Evolutionary conservation across 2,888 invertebrate genomes (phyloP).

Genomic region (Molanna angustata): DNA sequence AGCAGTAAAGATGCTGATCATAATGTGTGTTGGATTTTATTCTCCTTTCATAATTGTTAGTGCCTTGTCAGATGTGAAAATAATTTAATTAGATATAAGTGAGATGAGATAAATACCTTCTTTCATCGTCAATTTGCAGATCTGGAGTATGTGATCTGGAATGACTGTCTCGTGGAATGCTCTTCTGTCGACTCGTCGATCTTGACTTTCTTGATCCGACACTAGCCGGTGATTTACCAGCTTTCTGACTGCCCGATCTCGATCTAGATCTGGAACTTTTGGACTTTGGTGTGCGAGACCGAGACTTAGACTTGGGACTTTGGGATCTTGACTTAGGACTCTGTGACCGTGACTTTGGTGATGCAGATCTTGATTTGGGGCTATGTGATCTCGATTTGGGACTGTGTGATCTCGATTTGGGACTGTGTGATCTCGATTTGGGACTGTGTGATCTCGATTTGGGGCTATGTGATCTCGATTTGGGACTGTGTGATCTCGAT

Average conservation of each 20-base stretch:
- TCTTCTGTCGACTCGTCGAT: constrained; percentile 36
- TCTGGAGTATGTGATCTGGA: constrained; percentile 49
- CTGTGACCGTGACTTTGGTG: neutral
- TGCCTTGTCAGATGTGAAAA: no score
- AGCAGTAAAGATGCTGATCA: no score
- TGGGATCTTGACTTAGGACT: constrained; percentile 31
- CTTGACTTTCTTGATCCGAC: constrained; percentile 46
- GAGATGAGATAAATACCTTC: no score
- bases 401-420: constrained; percentile 41
- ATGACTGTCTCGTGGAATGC: constrained; percentile 44
- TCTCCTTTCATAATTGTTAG: no score
- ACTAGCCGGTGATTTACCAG: constrained; percentile 27
- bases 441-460: constrained; percentile 40
- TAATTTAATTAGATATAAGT: no score
- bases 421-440: constrained; percentile 42
- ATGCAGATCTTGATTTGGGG: constrained; percentile 16
- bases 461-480: constrained; percentile 34
- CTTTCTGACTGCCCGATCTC: constrained; percentile 18
- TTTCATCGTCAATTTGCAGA: constrained; percentile 52
- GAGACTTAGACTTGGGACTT: constrained; percentile 33
- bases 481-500: constrained; percentile 39
- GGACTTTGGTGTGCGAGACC: constrained; percentile 23
- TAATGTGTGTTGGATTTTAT: no score
- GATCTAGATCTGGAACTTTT: constrained; percentile 32
- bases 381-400: constrained; percentile 19